Conservation (phyloP, 2,113 vertebrate genomes). For the Ciconia boyciana region DNA sequence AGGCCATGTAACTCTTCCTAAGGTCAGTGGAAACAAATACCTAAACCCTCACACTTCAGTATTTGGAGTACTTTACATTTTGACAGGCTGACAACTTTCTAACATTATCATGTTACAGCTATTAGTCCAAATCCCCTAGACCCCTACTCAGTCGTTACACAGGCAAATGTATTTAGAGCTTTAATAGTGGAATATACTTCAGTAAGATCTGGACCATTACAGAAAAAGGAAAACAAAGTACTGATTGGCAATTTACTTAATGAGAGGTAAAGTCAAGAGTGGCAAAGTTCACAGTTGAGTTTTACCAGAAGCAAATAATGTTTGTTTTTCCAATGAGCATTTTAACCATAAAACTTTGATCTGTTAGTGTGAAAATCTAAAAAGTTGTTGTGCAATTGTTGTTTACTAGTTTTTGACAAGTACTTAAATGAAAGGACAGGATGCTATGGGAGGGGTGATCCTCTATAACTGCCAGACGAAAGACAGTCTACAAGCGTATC, state of each 20-base stretch:
- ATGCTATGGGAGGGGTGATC: neutral
- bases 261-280: neutral
- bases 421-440: neutral
- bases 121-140: neutral
- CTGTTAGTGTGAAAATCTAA: neutral
- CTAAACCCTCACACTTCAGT: neutral
- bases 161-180: neutral
- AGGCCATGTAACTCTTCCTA: neutral
- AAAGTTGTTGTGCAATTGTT: neutral
- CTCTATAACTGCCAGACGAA: neutral
- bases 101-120: slow-evolving; percentile 22
- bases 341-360: neutral
- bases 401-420: neutral
- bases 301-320: neutral
- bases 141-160: neutral
- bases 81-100: slow-evolving; percentile 43
- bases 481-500: neutral
- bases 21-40: slow-evolving; percentile 6
- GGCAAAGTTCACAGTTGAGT: neutral
- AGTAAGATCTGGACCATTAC: neutral
- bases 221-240: neutral
- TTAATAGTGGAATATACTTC: neutral
- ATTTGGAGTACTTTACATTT: slow-evolving; percentile 27
- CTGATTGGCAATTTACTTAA: neutral
- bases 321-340: neutral